Conservation (phyloP, 2,113 vertebrate species). For the Danio rerio region GRCz12tu NC_133178.1:36725501-36726000, state of each 20-base stretch:
- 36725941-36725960: neutral
- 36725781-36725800: neutral
- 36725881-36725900: neutral
- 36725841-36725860: neutral
- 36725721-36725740: conserved; percentile 3
- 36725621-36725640: neutral
- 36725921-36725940: conserved; percentile 3
- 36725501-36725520: neutral
- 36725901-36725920: neutral
- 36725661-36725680: conserved; percentile 2
- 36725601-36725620: neutral
- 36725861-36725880: neutral
- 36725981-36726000: neutral
- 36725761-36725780: neutral
- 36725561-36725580: neutral
- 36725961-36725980: neutral
- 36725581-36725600: neutral
- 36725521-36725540: neutral
- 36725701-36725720: conserved; percentile 17
- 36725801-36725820: neutral
- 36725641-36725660: neutral
- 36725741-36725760: neutral
- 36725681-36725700: conserved; percentile 30
- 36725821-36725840: neutral
- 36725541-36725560: neutral